Base-by-base conservation (phyloP, 2,888 invertebrate species). In the Perizoma affinitatum region DNA sequence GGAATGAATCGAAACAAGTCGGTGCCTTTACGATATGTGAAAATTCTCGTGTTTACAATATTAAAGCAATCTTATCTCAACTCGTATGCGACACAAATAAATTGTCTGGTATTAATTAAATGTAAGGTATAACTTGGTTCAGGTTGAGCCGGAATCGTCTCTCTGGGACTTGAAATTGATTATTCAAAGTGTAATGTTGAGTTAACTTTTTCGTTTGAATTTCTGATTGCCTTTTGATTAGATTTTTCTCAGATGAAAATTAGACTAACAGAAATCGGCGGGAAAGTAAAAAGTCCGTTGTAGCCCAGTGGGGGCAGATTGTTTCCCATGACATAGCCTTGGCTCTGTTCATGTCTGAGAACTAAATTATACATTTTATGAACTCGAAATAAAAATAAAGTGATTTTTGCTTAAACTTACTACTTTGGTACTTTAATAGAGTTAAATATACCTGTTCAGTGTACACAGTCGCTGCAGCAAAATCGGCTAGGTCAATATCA, bases 171-270 rank as follows among this genome's bases (percentile, higher is more conserved):
- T 54, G 35, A 62, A 58, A 58, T 55, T 56, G 56, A 53, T 58
- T 54, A 61, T 70, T 63, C 62, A 66, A 64, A 63, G 57, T 59
- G 57, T 65, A 56, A 64, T 67, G 22, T 22, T 63, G 55, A 62
- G 64, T 67, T 50, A 51, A 50, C 54, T 54, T 58, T 47, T 58
- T 54, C 43, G 35, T 47, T 62, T 49, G 50, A 54, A 47, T 54
- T 61, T 49, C 34, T 40, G 54, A 62, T 54, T 58, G 54, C 38
- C 44, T 57, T 57, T 54, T 57, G 38, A 61, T 61, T 57, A 8
- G 34, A 57, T 61, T 54, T 61, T 57, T 57, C 44, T 54, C 40
- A 47, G 43, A 45, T 51, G 45, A 10, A 50, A 50, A 52, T 47
- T 58, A 33, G 34, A 43, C 38, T 53, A 48, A 36, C 33, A 43